Base-by-base conservation (phyloP, 2,888 invertebrate species). In the Epistrophe grossulariae region DNA sequence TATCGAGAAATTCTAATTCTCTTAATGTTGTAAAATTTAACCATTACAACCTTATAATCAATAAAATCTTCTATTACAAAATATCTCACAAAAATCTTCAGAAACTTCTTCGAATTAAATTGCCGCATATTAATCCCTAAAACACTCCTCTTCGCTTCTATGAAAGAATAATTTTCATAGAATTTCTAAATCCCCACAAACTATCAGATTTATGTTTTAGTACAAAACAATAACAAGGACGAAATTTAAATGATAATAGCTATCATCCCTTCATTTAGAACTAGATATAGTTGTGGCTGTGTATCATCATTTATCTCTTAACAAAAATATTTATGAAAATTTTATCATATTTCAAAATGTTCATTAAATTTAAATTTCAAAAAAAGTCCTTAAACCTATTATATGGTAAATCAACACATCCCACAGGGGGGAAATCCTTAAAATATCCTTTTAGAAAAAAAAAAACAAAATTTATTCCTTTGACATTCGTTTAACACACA, bases 391-490 rank as follows among this genome's bases (percentile, higher is more conserved):
- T 13, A 24, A 4, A 11, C n/a, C n/a, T n/a, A n/a, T n/a, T n/a
- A n/a, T n/a, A n/a, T n/a, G n/a, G n/a, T 11, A 17, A 38, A 15
- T 7, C n/a, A 60, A 40, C 4, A 31, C 31, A 31, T 31, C 31
- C 4, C 4, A 9, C 45, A 57, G n/a, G n/a, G n/a, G n/a, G n/a
- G n/a, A n/a, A n/a, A 28, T 24, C 28, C 28, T 43, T 72, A 45
- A 19, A 72, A 77, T 24, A 24, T 72, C 68, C 72, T 48, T 72
- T 66, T 13, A n/a, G n/a, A n/a, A n/a, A n/a, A n/a, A n/a, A n/a
- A 24, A 24, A 24, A 2, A 45, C 62, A 28, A 62, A 78, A 85
- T 85, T 85, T 81, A 77, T 81, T 73, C 77, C 55, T 80, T 83
- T 83, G 68, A 45, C 31, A 45, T 17, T 15, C 19, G 50, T 45